These are phyloP conservation scores for Candidula unifasciata DNA, from an alignment of 2,888 invertebrate genomes.

Conservation along the genomic window DNA sequence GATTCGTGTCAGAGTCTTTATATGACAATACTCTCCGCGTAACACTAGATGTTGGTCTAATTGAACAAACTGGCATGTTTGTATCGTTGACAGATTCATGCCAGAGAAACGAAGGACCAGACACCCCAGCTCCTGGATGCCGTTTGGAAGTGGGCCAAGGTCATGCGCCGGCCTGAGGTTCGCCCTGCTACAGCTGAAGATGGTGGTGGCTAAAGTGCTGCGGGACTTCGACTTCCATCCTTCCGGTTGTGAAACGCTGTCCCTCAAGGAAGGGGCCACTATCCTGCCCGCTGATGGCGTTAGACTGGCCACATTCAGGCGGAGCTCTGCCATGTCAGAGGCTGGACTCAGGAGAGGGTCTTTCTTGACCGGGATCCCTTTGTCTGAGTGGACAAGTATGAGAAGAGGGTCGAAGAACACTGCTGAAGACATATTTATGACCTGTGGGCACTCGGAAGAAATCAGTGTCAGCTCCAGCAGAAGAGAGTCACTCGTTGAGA, in stretches of 20 bases:
- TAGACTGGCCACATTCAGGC: conserved; percentile 53
- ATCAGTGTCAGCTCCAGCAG: neutral
- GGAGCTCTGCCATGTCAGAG: conserved; percentile 46
- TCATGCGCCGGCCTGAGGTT: conserved; percentile 72
- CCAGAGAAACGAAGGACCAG: conserved; percentile 61
- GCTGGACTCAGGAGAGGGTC: conserved; percentile 38
- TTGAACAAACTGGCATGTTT: neutral
- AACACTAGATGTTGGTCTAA: neutral
- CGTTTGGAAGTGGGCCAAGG: conserved; percentile 74
- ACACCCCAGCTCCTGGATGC: conserved; percentile 72
- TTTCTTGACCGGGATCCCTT: conserved; percentile 14
- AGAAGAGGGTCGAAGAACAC: conserved; percentile 7
- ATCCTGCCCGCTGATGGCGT: conserved; percentile 70
- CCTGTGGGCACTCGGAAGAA: neutral
- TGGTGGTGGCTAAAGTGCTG: conserved; percentile 67
- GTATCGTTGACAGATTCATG: conserved; percentile 61
- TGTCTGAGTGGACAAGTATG: conserved; percentile 1
- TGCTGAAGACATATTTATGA: neutral
- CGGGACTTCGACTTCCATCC: conserved; percentile 66
- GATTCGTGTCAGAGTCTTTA: too few relatives aligned
- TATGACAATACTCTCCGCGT: too few relatives aligned
- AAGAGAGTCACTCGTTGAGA: conserved; percentile 2
- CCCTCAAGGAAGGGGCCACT: conserved; percentile 70
- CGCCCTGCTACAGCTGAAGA: conserved; percentile 73
- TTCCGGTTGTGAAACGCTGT: conserved; percentile 62